Evolutionary conservation across 2,113 vertebrate genomes (phyloP), one percentile per base, ranked within the genome.

Genomic region (Anguilla rostrata): DNA sequence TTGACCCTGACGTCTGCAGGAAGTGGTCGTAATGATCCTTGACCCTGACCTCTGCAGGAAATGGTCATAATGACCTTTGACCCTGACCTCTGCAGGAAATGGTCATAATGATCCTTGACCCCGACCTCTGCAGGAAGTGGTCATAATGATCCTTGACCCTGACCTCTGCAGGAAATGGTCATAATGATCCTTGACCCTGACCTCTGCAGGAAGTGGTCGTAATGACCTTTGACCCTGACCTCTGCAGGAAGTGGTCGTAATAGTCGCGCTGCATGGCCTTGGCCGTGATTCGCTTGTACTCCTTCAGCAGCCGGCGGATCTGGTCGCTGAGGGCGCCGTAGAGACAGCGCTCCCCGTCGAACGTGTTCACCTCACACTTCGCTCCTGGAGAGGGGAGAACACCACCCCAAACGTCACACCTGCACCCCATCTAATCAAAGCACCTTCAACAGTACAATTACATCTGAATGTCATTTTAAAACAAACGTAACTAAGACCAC

Each of bases 361-460:
- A 99, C 0, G 98, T 99, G 95, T 99, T 99, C 87, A 96, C 98
- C 90, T 99, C 98, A 83, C 98, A 99, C 92, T 96, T 98, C 0
- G 98, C 97, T 83, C 98, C 98, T 99, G 91, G 26, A 83, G 78
- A 71, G 46, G 2, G 6, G 43, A 1, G 6, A 15, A 81, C 15
- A 80, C n/a, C 22, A 57, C n/a, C 71, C 71, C 8, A 34, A 12
- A 34, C 63, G 1, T 26, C 63, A 26, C 26, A 20, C 63, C 63
- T 71, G 57, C 3, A 46, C 43, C 43, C 57, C 57, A 60, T 34
- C 12, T 14, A 60, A 20, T 60, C 18, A 60, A 60, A 20, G 12
- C 57, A 60, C 57, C 14, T 60, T 16, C 6, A 60, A 16, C 53
- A 12, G 8, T 56, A 56, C 53, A 56, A 56, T 15, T 56, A 56